Base-by-base conservation (phyloP, 2,113 vertebrate genomes). In the Crocuta crocuta region DNA sequence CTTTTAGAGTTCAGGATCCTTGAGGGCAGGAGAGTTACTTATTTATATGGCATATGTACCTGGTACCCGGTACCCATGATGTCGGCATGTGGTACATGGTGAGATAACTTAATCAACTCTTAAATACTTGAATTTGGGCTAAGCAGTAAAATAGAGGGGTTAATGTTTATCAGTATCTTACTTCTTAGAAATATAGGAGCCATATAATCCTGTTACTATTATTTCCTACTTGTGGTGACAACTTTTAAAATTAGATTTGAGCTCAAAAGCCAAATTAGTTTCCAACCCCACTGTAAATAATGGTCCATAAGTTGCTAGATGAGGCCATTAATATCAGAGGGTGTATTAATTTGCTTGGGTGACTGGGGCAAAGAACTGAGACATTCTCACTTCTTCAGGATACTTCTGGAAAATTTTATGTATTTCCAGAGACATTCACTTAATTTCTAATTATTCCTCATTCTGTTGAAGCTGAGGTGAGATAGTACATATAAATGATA, bases 41-140 rank as follows among this genome's bases (percentile, higher is more conserved):
- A 0, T 76, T 89, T 88, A 35, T 24, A 13, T 17, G 70, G 73
- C n/a, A 11, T 70, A 24, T 71, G 16, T 28, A 90, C 2, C 23
- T 33, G 43, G 28, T 10, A 26, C 33, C 11, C 12, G 70, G 4
- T 10, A 79, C 0, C 17, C 9, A 16, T 84, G 21, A 50, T 39
- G 3, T 24, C 55, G 43, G 26, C 68, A 28, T 4, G 9, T 48
- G 12, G 55, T 87, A 1, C 31, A 35, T 55, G 24, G 66, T 82
- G 24, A 89, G 11, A 68, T 87, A 87, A 33, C 21, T n/a, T 68
- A 76, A 66, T 80, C 35, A 68, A 2, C 79, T 93, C 48, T 95
- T 84, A 96, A 79, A 93, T 86, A 86, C 31, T 86, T 95, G 61
- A 92, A 70, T 97, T 78, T 93, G 53, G 39, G 21, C 74, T 94